Evolutionary conservation across 2,797 vertebrate genomes (phyloP).

Genomic region (Amblyraja radiata): DNA sequence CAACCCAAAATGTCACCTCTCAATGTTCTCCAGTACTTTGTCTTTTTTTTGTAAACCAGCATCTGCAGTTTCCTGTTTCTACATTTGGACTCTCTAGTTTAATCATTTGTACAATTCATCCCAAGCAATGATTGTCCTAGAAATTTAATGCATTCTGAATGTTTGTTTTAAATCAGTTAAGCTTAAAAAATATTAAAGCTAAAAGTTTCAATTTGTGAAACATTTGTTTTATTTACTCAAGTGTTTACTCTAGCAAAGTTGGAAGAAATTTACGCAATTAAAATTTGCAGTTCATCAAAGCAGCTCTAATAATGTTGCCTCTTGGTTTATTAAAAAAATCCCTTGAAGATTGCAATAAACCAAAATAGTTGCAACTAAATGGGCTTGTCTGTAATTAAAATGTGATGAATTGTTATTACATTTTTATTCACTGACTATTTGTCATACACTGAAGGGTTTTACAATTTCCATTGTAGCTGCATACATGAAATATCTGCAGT

Average conservation of each 20-base stretch:
- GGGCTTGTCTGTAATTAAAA: background rate
- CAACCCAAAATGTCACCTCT: too few species aligned
- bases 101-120: too few species aligned
- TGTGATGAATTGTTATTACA: background rate
- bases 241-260: too few species aligned
- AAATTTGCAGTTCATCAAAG: background rate
- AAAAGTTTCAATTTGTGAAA: background rate
- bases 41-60: too few species aligned
- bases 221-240: background rate
- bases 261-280: background rate
- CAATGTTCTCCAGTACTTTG: too few species aligned
- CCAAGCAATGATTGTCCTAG: too few species aligned
- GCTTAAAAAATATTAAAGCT: too few species aligned
- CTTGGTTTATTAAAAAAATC: background rate
- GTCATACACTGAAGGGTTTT: background rate
- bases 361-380: background rate
- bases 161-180: too few species aligned
- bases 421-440: background rate
- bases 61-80: too few species aligned
- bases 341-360: too few species aligned
- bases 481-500: background rate
- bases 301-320: background rate
- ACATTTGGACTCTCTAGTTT: too few species aligned
- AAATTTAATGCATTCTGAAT: too few species aligned
- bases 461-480: background rate